These are phyloP conservation scores for Brachionus angularis DNA, from an alignment of 1,140 invertebrate genomes.

Conservation along the genomic window DNA sequence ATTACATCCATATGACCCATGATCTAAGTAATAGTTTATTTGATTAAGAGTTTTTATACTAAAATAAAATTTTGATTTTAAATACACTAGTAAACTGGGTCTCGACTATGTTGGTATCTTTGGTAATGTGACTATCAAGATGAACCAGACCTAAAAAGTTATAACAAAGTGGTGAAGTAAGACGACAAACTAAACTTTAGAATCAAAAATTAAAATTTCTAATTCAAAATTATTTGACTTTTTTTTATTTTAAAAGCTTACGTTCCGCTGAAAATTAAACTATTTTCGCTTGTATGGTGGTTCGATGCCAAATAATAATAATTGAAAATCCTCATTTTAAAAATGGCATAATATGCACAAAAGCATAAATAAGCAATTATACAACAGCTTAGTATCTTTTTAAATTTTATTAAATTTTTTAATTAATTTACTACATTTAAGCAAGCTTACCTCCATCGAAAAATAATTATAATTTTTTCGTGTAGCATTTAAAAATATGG, in stretches of 20 bases:
- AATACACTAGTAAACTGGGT: slow-evolving; percentile 80
- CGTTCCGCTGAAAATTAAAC: slow-evolving; percentile 91
- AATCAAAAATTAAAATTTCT: no score
- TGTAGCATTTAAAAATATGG: slow-evolving; percentile 77
- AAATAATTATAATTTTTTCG: slow-evolving; percentile 82
- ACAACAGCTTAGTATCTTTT: slow-evolving; percentile 74
- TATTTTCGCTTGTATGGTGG: slow-evolving; percentile 97
- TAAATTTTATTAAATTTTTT: slow-evolving; percentile 50
- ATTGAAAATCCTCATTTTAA: slow-evolving; percentile 91
- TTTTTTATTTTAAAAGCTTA: slow-evolving; percentile 55
- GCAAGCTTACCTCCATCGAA: slow-evolving; percentile 76
- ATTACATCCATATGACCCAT: slow-evolving; percentile 99
- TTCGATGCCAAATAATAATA: slow-evolving; percentile 92
- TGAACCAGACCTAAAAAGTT: slow-evolving; percentile 96
- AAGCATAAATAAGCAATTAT: slow-evolving; percentile 90
- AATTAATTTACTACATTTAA: not conserved
- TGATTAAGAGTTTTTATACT: not conserved
- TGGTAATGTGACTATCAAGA: slow-evolving; percentile 91
- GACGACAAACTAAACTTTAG: slow-evolving; percentile 68
- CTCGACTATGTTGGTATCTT: slow-evolving; percentile 66
- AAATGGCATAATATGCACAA: slow-evolving; percentile 94
- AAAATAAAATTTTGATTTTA: slow-evolving; percentile 9
- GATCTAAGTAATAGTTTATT: slow-evolving; percentile 68
- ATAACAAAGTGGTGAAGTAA: slow-evolving; percentile 95
- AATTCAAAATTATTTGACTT: slow-evolving; percentile 43